These are phyloP conservation scores for Felis catus DNA, from an alignment of 2,113 vertebrate species.

Conservation along the genomic window DNA sequence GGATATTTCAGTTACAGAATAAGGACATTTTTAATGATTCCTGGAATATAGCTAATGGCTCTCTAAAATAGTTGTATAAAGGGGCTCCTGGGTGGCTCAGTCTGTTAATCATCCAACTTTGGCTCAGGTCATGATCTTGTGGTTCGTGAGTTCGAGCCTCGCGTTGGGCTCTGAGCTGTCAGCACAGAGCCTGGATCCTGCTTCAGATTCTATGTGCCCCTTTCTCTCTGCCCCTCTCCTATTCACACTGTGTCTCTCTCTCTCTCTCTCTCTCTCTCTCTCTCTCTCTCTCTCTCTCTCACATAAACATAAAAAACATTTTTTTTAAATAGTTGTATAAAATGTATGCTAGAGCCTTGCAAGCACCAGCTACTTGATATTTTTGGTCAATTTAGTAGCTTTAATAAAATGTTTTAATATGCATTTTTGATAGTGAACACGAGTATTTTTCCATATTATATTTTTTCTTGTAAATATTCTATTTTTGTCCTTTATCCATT, in stretches of 20 bases:
- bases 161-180: too few relatives aligned
- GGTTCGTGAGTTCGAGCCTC: too few relatives aligned
- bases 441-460: not conserved
- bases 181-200: too few relatives aligned
- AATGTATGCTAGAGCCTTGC: not conserved
- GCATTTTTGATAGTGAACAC: constrained; percentile 29
- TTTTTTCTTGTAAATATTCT: not conserved
- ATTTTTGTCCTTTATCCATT: not conserved
- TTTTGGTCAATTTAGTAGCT: constrained; percentile 27
- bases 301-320: too few relatives aligned
- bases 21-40: constrained; percentile 8
- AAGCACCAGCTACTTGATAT: not conserved
- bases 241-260: too few relatives aligned
- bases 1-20: constrained; percentile 5
- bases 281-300: too few relatives aligned
- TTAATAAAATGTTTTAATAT: not conserved
- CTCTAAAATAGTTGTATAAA: not conserved
- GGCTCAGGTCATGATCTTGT: too few relatives aligned
- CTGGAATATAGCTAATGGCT: not conserved
- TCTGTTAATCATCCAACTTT: too few relatives aligned
- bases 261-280: too few relatives aligned
- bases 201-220: too few relatives aligned
- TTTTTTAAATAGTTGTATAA: not conserved
- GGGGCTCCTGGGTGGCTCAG: too few relatives aligned
- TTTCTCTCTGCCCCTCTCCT: too few relatives aligned